Conservation (phyloP, 2,113 vertebrate species). For the Albula goreensis region DNA sequence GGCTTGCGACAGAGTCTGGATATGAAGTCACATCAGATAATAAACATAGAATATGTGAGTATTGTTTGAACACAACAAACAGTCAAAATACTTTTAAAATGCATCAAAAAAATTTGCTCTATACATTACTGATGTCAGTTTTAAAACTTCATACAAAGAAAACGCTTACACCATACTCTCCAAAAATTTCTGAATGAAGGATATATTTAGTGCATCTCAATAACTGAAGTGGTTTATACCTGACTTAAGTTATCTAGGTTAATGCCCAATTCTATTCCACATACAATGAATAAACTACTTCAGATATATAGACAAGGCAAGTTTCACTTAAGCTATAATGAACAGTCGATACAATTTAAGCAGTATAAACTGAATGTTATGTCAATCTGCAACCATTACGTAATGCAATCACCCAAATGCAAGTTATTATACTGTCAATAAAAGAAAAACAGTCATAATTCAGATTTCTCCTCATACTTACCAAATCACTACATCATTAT, state of each 20-base stretch:
- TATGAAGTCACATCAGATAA: conserved; percentile 99
- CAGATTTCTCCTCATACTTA: conserved; percentile 14
- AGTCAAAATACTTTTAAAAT: conserved; percentile 90
- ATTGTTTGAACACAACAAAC: conserved; percentile 97
- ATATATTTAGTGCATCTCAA: conserved; percentile 18
- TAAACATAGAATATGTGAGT: conserved; percentile 99
- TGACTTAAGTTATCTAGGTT: background rate
- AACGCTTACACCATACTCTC: conserved; percentile 13
- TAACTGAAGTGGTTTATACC: conserved; percentile 15
- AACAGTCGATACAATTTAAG: background rate
- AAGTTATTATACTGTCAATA: background rate
- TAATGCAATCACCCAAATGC: background rate
- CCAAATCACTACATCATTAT: conserved; percentile 25
- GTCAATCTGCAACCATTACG: background rate
- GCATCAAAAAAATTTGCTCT: conserved; percentile 85
- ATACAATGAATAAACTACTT: conserved; percentile 13
- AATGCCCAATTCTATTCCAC: conserved; percentile 7
- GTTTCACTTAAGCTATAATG: background rate
- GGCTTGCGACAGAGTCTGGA: conserved; percentile 99
- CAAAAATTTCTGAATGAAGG: conserved; percentile 10
- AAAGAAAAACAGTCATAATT: conserved; percentile 9
- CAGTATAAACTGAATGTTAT: conserved; percentile 20
- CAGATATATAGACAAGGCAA: conserved; percentile 18
- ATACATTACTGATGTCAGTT: conserved; percentile 47
- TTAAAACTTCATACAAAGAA: conserved; percentile 33